phyloP scores from a whole-genome alignment of 2,888 invertebrate species.

The Scaptomyza caliginosa region DNA sequence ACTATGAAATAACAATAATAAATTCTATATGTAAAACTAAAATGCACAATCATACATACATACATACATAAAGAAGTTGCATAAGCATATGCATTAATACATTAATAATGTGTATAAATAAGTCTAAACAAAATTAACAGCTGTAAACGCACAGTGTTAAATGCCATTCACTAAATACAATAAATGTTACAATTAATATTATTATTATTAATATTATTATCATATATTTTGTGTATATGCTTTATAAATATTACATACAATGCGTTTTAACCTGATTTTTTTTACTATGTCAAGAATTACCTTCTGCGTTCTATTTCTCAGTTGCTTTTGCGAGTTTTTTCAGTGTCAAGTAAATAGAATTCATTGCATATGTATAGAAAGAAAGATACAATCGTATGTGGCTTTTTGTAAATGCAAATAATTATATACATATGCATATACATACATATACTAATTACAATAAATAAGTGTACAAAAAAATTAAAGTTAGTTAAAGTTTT shows the following conservation, averaged over 20 bases:
- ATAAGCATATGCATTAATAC: constrained; percentile 46
- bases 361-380: constrained; percentile 29
- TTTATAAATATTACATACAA: constrained; percentile 62
- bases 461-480: constrained; percentile 61
- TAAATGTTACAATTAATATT: constrained; percentile 56
- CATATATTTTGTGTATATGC: constrained; percentile 59
- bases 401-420: constrained; percentile 54
- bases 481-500: constrained; percentile 46
- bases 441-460: constrained; percentile 47
- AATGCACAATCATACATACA: constrained; percentile 66
- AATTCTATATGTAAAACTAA: constrained; percentile 66
- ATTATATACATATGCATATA: constrained; percentile 21
- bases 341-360: constrained; percentile 33
- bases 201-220: constrained; percentile 46
- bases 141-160: constrained; percentile 73
- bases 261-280: constrained; percentile 40
- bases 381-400: constrained; percentile 36
- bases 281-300: constrained; percentile 18
- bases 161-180: constrained; percentile 79
- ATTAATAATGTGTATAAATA: constrained; percentile 64
- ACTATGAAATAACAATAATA: constrained; percentile 69
- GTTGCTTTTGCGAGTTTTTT: constrained; percentile 53
- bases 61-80: constrained; percentile 52
- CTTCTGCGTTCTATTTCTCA: constrained; percentile 20
- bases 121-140: constrained; percentile 71